Evolutionary conservation across 2,797 vertebrate species (phyloP).

Genomic region (Arctocebus calabarensis): DNA sequence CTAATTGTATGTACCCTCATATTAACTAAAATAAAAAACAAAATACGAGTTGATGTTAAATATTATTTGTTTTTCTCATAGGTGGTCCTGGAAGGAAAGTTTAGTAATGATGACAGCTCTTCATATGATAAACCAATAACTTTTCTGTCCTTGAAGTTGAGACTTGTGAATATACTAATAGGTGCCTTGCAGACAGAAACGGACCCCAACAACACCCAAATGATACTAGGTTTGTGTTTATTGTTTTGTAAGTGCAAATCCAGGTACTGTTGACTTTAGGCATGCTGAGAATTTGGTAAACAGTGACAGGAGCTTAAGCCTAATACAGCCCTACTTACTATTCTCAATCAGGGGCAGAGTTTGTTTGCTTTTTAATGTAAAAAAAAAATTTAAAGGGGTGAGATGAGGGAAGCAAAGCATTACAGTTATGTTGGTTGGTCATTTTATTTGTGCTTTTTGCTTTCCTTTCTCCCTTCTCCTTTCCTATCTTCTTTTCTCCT

Average conservation of each 20-base stretch:
- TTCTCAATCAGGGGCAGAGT: conserved; percentile 42
- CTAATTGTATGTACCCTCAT: no score
- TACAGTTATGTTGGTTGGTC: background rate
- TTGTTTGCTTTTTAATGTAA: conserved; percentile 40
- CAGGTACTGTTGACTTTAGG: background rate
- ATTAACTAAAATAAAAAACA: no score
- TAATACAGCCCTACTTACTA: background rate
- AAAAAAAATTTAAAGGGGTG: background rate
- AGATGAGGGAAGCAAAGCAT: conserved; percentile 15
- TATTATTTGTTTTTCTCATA: conserved; percentile 83
- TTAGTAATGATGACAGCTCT: conserved; percentile 95
- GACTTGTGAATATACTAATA: conserved; percentile 94
- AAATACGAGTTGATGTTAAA: conserved; percentile 50
- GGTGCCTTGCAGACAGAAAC: conserved; percentile 96
- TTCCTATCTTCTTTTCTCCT: background rate
- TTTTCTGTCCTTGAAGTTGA: conserved; percentile 94
- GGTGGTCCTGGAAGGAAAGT: conserved; percentile 97
- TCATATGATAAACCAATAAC: conserved; percentile 95
- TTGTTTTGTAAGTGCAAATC: conserved; percentile 70
- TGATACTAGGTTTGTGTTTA: conserved; percentile 92
- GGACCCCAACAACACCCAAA: conserved; percentile 94
- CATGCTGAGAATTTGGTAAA: background rate
- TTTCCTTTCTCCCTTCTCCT: background rate
- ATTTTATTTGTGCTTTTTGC: background rate
- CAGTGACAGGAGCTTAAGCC: background rate